Evolutionary conservation across 2,113 vertebrate species (phyloP).

Genomic region (Callipepla californica): DNA sequence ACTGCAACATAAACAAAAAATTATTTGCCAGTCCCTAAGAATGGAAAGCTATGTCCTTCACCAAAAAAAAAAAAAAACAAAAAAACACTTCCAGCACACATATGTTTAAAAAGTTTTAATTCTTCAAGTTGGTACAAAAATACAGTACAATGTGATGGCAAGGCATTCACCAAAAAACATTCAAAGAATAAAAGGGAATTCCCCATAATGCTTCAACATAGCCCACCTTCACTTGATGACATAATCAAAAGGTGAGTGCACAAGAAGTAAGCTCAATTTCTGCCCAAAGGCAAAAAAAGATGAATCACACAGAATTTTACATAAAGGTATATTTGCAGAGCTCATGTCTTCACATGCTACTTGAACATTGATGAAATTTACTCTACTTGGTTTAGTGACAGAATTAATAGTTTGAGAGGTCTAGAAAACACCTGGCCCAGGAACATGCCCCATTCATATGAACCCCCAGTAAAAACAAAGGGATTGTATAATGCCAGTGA

Average conservation of each 20-base stretch:
- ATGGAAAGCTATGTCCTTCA: neutral
- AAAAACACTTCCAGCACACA: neutral
- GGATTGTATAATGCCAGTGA: slow-evolving; percentile 21
- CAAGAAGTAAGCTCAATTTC: neutral
- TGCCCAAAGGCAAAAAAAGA: slow-evolving; percentile 55
- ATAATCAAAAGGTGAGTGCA: slow-evolving; percentile 60
- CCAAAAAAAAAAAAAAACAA: slow-evolving; percentile 31
- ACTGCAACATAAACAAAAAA: neutral
- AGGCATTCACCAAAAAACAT: slow-evolving; percentile 72
- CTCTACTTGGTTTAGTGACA: slow-evolving; percentile 14
- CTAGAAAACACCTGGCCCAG: slow-evolving; percentile 28
- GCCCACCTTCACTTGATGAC: slow-evolving; percentile 44
- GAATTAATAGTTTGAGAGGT: slow-evolving; percentile 13
- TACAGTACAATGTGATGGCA: slow-evolving; percentile 80
- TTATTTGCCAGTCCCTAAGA: neutral
- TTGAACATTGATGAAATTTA: slow-evolving; percentile 41
- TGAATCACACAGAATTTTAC: slow-evolving; percentile 32
- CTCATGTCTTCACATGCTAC: slow-evolving; percentile 61
- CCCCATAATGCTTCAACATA: slow-evolving; percentile 48
- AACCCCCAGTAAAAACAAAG: slow-evolving; percentile 23
- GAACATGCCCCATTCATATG: neutral
- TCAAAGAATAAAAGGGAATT: slow-evolving; percentile 60
- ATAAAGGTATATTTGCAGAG: slow-evolving; percentile 43
- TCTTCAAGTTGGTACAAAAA: slow-evolving; percentile 81
- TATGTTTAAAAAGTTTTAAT: slow-evolving; percentile 79